phyloP scores from a whole-genome alignment of 2,113 vertebrate species.

The Ondatra zibethicus region DNA sequence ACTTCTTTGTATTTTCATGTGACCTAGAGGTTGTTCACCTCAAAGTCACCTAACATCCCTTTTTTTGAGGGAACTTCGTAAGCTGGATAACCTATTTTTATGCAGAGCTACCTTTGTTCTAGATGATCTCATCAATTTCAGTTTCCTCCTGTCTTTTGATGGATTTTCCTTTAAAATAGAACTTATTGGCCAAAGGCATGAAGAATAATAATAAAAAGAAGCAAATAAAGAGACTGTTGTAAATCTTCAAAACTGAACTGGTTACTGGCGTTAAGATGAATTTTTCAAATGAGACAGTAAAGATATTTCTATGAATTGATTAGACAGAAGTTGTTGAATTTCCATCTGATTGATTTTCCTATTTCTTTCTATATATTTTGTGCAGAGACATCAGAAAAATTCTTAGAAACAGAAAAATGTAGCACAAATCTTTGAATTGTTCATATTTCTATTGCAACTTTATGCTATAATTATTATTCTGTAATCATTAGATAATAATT shows the following conservation, averaged over 20 bases:
- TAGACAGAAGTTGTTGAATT: background rate
- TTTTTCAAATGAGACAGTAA: background rate
- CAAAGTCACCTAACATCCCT: background rate
- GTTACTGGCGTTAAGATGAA: background rate
- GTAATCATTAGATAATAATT: background rate
- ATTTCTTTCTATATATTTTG: background rate
- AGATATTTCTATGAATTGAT: background rate
- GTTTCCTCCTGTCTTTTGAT: background rate
- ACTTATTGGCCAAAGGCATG: background rate
- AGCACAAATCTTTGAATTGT: background rate
- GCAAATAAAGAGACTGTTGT: background rate
- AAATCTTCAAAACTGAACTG: slow-evolving; percentile 6
- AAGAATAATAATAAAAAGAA: background rate
- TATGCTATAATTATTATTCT: background rate
- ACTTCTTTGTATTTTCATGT: background rate
- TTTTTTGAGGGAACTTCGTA: background rate
- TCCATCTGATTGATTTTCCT: background rate
- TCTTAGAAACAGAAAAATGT: background rate
- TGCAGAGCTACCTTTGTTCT: background rate
- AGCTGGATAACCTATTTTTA: background rate
- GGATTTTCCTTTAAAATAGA: slow-evolving; percentile 4
- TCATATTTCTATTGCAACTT: background rate
- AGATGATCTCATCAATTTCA: background rate
- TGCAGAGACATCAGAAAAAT: background rate
- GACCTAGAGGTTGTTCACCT: background rate